Percentiles rank a stretch among this genome's conserved stretches.
These are phyloP conservation scores for Crossocerus cetratus DNA, from an alignment of 2,888 invertebrate species.

Conservation along the genomic window DNA sequence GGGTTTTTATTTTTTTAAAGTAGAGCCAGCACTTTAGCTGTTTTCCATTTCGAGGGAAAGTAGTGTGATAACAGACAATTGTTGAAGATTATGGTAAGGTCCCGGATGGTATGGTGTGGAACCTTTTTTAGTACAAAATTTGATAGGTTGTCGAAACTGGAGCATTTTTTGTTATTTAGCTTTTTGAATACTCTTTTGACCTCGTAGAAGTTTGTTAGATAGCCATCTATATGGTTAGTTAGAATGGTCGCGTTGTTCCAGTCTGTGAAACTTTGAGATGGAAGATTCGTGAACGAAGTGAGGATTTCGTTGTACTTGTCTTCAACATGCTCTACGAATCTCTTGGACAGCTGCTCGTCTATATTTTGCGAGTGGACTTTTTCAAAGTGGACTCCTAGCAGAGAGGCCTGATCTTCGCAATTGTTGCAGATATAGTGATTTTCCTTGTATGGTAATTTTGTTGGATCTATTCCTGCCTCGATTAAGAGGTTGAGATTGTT, in stretches of 20 bases:
- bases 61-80: constrained; percentile 53
- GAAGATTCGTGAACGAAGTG: not conserved
- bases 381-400: no score
- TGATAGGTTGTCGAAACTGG: constrained; percentile 35
- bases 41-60: constrained; percentile 35
- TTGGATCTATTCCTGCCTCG: no score
- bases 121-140: constrained; percentile 35
- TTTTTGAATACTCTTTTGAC: not conserved
- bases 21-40: constrained; percentile 31
- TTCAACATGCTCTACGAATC: not conserved
- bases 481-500: no score
- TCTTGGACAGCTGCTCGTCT: no score
- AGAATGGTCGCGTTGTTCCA: no score
- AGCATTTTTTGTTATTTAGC: constrained; percentile 39
- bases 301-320: not conserved
- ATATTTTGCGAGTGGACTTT: no score
- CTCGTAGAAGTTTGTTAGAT: not conserved
- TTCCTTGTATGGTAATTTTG: no score
- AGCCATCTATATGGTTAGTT: not conserved
- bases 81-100: constrained; percentile 38
- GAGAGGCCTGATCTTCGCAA: no score
- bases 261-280: no score
- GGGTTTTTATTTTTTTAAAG: constrained; percentile 17
- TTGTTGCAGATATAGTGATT: no score
- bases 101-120: not conserved